A percentile compares a stretch with the other conserved stretches of the same genome.
These are phyloP conservation scores for Ptilonorhynchus violaceus DNA, from an alignment of 2,113 vertebrate species.

Conservation along the genomic window DNA sequence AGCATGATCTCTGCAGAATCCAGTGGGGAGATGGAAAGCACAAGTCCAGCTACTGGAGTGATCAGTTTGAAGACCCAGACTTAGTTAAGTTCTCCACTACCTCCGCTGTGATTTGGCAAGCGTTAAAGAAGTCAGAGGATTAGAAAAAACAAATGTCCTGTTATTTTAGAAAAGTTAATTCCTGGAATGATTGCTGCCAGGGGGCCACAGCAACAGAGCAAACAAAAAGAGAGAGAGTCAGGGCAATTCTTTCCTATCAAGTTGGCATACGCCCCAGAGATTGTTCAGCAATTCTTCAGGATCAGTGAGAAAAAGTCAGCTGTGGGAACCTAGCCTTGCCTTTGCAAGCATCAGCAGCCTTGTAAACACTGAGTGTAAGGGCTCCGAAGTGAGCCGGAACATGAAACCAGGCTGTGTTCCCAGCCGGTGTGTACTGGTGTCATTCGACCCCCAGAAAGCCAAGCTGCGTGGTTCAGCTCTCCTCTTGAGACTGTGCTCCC, in stretches of 20 bases:
- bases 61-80: background rate
- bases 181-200: slow-evolving; percentile 32
- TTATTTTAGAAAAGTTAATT: slow-evolving; percentile 55
- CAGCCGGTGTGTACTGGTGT: background rate
- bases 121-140: slow-evolving; percentile 15
- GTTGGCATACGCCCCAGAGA: slow-evolving; percentile 38
- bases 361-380: background rate
- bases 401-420: background rate
- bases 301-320: slow-evolving; percentile 28
- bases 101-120: slow-evolving; percentile 1
- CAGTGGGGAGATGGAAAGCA: background rate
- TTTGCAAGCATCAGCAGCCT: slow-evolving; percentile 28
- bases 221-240: slow-evolving; percentile 44
- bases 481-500: background rate
- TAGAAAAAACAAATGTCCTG: slow-evolving; percentile 2
- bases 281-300: slow-evolving; percentile 51
- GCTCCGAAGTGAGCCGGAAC: background rate
- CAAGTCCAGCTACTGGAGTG: background rate
- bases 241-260: slow-evolving; percentile 47
- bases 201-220: background rate
- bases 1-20: background rate
- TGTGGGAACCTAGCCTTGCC: slow-evolving; percentile 22
- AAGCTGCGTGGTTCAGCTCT: background rate
- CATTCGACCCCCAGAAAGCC: background rate
- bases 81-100: background rate